A percentile compares a stretch with the other conserved stretches of the same genome.
Evolutionary conservation across 2,113 vertebrate genomes (phyloP).

Genomic region (Oceanites oceanicus): DNA sequence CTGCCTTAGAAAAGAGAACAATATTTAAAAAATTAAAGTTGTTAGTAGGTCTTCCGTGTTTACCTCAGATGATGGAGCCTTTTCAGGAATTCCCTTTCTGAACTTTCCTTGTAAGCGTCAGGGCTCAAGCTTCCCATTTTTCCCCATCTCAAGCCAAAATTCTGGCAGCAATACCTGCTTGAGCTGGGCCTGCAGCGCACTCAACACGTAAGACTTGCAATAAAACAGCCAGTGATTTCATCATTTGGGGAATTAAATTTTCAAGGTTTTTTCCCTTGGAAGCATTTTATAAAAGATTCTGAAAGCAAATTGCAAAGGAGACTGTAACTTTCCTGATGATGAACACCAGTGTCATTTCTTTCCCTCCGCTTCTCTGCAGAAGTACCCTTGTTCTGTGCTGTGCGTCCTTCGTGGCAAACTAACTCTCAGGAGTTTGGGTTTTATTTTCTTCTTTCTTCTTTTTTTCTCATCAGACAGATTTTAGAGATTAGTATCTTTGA

Average conservation of each 20-base stretch:
- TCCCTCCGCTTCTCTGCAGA: not conserved
- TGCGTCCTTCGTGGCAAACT: not conserved
- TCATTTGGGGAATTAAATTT: not conserved
- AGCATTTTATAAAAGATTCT: not conserved
- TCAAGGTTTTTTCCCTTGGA: not conserved
- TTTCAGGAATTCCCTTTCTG: not conserved
- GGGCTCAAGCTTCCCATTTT: not conserved
- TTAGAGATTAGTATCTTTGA: not conserved
- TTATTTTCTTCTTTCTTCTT: not conserved
- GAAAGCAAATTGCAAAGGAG: not conserved
- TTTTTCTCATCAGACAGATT: not conserved
- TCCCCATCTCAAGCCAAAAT: not conserved
- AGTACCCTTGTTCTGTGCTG: not conserved
- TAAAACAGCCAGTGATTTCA: not conserved
- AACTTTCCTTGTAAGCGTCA: not conserved
- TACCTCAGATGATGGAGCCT: not conserved
- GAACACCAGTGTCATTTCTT: not conserved
- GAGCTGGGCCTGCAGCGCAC: not conserved
- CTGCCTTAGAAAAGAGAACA: not conserved
- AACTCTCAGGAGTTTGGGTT: not conserved
- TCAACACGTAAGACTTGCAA: rapidly evolving
- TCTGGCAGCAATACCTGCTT: not conserved
- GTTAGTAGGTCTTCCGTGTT: not conserved
- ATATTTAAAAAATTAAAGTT: not conserved
- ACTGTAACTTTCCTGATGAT: not conserved